Evolutionary conservation across 2,888 invertebrate species (phyloP).

Genomic region (Netelia inedita): DNA sequence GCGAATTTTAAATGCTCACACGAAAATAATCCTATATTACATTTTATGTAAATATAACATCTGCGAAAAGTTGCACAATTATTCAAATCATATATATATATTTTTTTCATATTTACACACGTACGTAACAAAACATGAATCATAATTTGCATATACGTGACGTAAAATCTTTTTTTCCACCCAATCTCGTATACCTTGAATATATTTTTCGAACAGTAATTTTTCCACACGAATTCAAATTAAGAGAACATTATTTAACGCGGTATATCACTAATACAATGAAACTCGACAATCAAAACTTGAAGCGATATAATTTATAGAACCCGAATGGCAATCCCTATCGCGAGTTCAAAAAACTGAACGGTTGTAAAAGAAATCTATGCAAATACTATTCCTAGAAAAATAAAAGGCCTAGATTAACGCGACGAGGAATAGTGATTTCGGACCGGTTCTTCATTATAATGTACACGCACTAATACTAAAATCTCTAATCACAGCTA

Average conservation of each 20-base stretch:
- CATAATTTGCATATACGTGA: no score
- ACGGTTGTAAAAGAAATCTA: constrained; percentile 55
- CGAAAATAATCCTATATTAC: no score
- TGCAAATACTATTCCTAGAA: constrained; percentile 55
- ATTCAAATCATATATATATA: no score
- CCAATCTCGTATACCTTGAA: no score
- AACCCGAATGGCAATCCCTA: not conserved
- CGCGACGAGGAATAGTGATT: constrained; percentile 26
- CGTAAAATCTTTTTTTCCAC: no score
- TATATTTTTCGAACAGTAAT: no score
- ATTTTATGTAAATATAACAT: no score
- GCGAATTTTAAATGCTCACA: not conserved
- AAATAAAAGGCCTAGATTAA: constrained; percentile 21
- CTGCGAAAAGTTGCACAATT: no score
- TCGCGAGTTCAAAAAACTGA: constrained; percentile 18
- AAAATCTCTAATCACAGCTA: constrained; percentile 12
- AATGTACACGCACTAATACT: constrained; percentile 6
- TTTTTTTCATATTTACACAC: no score
- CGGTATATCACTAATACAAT: not conserved
- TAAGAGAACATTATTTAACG: not conserved
- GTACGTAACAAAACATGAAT: no score
- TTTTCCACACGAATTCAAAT: not conserved
- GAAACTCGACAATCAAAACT: not conserved
- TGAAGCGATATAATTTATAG: constrained; percentile 30
- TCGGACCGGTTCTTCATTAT: constrained; percentile 54